Percentiles rank a stretch among this genome's conserved stretches.
Conservation (phyloP, 2,888 invertebrate genomes). For the Lycaena phlaeas region DNA sequence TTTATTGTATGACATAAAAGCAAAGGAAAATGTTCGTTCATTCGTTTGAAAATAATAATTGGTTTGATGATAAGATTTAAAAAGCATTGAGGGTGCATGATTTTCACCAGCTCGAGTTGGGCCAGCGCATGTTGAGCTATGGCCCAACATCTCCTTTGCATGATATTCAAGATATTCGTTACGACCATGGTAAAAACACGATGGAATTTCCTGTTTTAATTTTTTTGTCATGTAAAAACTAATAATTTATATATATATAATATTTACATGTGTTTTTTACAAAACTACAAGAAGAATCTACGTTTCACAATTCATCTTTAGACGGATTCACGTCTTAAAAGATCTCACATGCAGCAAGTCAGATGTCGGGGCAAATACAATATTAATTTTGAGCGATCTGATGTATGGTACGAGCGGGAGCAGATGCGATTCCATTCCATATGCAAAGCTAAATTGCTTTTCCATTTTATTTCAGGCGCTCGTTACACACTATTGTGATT, state of each 20-base stretch:
- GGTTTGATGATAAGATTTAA: too few relatives aligned
- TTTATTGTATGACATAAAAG: too few relatives aligned
- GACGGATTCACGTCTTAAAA: not conserved
- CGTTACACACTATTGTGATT: too few relatives aligned
- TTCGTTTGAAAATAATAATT: too few relatives aligned
- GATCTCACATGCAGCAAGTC: not conserved
- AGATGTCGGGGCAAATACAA: not conserved
- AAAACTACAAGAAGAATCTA: too few relatives aligned
- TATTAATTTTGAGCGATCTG: not conserved
- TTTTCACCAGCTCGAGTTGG: too few relatives aligned
- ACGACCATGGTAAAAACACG: not conserved
- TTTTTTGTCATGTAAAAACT: not conserved
- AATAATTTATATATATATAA: too few relatives aligned
- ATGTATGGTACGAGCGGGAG: not conserved
- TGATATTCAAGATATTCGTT: too few relatives aligned
- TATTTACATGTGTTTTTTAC: too few relatives aligned
- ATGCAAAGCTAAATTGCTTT: conserved; percentile 4
- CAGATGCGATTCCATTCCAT: not conserved
- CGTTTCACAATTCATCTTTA: not conserved
- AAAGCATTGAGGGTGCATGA: too few relatives aligned
- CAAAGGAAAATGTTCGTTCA: too few relatives aligned
- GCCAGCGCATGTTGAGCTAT: too few relatives aligned
- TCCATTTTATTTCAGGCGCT: not conserved
- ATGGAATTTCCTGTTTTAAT: not conserved
- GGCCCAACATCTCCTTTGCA: not conserved